These are phyloP conservation scores for Lepidochrysops patricia DNA, from an alignment of 2,888 invertebrate genomes.

Conservation along the genomic window DNA sequence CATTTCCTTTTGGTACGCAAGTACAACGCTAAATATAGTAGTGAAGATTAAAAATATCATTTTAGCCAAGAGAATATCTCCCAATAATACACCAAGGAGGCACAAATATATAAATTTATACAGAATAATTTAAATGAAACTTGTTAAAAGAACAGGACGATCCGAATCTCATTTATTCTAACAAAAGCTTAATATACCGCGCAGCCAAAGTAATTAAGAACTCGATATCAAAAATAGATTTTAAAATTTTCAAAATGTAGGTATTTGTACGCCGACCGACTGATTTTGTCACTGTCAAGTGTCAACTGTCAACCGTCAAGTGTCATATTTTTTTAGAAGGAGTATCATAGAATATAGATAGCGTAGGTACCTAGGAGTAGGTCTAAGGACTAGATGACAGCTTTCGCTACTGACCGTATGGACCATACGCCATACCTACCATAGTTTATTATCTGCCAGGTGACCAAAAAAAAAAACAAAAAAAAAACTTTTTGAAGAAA, in stretches of 20 bases:
- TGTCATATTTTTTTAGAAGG: too few relatives aligned
- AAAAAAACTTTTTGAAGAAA: too few relatives aligned
- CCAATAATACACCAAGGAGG: not conserved
- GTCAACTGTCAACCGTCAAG: not conserved
- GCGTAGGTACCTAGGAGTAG: too few relatives aligned
- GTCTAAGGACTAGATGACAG: too few relatives aligned
- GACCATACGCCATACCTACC: too few relatives aligned
- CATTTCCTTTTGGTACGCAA: conserved; percentile 76
- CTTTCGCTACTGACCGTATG: too few relatives aligned
- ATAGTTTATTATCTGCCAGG: too few relatives aligned
- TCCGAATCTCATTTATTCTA: too few relatives aligned
- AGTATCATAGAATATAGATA: too few relatives aligned
- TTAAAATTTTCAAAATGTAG: not conserved
- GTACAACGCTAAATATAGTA: conserved; percentile 50
- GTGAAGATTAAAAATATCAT: conserved; percentile 52
- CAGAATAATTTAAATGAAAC: not conserved
- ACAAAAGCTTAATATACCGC: too few relatives aligned
- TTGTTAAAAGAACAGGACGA: not conserved
- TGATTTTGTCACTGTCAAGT: too few relatives aligned
- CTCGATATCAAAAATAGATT: not conserved
- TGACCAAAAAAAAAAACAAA: too few relatives aligned
- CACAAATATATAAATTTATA: not conserved
- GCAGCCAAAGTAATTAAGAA: not conserved
- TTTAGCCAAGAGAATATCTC: conserved; percentile 1
- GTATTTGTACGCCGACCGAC: not conserved